These are phyloP conservation scores for Drosophila antonietae DNA, from an alignment of 2,888 invertebrate genomes.

Conservation along the genomic window DNA sequence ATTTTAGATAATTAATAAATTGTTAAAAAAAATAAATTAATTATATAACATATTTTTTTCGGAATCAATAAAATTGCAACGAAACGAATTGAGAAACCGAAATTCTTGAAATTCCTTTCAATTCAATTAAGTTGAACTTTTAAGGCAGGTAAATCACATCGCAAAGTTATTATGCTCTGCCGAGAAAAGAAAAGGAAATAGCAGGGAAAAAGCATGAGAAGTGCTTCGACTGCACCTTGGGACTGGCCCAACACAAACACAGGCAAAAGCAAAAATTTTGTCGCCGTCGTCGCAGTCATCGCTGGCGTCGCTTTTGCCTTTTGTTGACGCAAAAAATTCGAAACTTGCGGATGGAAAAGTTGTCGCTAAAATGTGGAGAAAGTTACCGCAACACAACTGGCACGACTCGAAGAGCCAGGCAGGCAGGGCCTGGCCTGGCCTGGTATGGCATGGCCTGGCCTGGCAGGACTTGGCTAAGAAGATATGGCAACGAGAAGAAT, in stretches of 20 bases:
- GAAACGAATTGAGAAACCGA: not conserved
- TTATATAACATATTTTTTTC: not conserved
- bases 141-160: conserved; percentile 28
- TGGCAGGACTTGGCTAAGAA: conserved; percentile 7
- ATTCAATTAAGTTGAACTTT: conserved; percentile 24
- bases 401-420: conserved; percentile 9
- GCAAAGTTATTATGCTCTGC: conserved; percentile 34
- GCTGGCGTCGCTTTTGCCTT: conserved; percentile 69
- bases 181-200: not conserved
- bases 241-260: conserved; percentile 75
- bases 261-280: conserved; percentile 45
- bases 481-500: conserved; percentile 15
- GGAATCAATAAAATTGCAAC: not conserved
- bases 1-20: not conserved
- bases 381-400: conserved; percentile 71
- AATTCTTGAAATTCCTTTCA: not conserved
- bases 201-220: conserved; percentile 10
- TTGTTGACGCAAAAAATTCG: conserved; percentile 74
- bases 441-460: not conserved
- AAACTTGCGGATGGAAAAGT: conserved; percentile 75
- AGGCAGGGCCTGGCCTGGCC: not conserved
- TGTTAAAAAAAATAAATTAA: not conserved
- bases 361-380: conserved; percentile 80
- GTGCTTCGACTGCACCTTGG: conserved; percentile 56
- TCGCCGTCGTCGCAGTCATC: conserved; percentile 41